Evolutionary conservation across 1,140 invertebrate species (phyloP).

Genomic region (Panulirus ornatus): DNA sequence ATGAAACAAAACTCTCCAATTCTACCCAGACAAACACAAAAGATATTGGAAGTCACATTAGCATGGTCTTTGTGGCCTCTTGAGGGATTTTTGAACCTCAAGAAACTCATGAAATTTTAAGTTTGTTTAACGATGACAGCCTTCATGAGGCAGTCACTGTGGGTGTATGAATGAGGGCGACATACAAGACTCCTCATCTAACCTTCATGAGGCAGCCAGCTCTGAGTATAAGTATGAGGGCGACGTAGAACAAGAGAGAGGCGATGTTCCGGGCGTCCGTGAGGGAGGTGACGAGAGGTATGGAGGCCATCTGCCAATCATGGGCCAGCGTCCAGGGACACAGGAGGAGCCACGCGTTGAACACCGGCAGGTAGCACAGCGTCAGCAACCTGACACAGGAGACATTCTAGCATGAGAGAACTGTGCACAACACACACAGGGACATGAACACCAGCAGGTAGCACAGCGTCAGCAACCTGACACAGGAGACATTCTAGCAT

Average conservation of each 20-base stretch:
- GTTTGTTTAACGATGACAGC: too few species aligned
- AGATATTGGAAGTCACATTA: too few species aligned
- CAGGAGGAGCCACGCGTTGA: slow-evolving; percentile 90
- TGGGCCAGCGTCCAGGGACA: slow-evolving; percentile 91
- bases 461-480: too few species aligned
- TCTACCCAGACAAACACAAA: too few species aligned
- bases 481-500: not conserved
- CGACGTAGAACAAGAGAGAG: slow-evolving; percentile 85
- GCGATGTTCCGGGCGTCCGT: slow-evolving; percentile 87
- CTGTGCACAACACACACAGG: too few species aligned
- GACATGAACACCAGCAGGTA: too few species aligned
- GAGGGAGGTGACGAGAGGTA: slow-evolving; percentile 87
- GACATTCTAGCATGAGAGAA: not conserved
- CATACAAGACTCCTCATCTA: not conserved
- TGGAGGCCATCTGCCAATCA: slow-evolving; percentile 97
- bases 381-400: slow-evolving; percentile 82
- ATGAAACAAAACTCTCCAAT: too few species aligned
- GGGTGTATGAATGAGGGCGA: too few species aligned
- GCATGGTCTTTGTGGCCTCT: too few species aligned
- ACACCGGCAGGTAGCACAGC: slow-evolving; percentile 91
- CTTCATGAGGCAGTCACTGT: too few species aligned
- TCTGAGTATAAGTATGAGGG: slow-evolving; percentile 74
- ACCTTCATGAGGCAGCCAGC: slow-evolving; percentile 53
- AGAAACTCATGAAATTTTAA: too few species aligned
- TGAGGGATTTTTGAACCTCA: too few species aligned